These are phyloP conservation scores for Melipona bicolor DNA, from an alignment of 2,888 invertebrate genomes.

Conservation along the genomic window DNA sequence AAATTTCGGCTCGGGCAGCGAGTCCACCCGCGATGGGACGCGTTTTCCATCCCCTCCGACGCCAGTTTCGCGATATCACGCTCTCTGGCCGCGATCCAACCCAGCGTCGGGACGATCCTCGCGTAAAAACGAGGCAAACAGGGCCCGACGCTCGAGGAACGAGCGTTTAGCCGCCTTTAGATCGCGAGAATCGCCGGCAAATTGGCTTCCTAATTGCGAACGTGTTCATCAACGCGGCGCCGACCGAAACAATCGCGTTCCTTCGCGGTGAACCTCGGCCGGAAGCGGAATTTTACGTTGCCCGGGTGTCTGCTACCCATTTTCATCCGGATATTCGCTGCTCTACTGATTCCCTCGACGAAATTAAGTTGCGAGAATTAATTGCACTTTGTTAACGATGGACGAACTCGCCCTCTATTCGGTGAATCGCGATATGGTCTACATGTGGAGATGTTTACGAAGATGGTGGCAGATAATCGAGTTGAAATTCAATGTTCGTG, in stretches of 20 bases:
- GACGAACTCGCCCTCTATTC: background rate
- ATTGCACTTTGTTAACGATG: background rate
- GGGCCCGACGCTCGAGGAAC: constrained; percentile 6
- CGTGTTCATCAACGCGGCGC: constrained; percentile 2
- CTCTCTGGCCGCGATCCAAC: constrained; percentile 19
- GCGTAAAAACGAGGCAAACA: constrained; percentile 33
- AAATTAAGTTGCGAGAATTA: background rate
- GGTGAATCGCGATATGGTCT: background rate
- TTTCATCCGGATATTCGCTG: background rate
- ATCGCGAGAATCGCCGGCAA: constrained; percentile 13
- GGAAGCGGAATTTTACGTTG: background rate
- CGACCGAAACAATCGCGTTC: constrained; percentile 11
- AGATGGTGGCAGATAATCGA: too few species aligned
- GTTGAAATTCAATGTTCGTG: too few species aligned
- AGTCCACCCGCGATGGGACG: constrained; percentile 5
- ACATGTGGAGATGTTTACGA: too few species aligned
- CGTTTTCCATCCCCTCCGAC: background rate
- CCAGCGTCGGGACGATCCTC: background rate
- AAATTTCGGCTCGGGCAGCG: constrained; percentile 57
- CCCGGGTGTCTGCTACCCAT: too few species aligned
- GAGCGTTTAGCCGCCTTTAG: constrained; percentile 3
- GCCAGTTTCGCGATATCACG: constrained; percentile 34
- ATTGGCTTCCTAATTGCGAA: constrained; percentile 36
- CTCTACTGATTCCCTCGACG: background rate
- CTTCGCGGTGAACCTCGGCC: background rate